phyloP scores from a whole-genome alignment of 2,888 invertebrate genomes.

The Hofmannophila pseudospretella region DNA sequence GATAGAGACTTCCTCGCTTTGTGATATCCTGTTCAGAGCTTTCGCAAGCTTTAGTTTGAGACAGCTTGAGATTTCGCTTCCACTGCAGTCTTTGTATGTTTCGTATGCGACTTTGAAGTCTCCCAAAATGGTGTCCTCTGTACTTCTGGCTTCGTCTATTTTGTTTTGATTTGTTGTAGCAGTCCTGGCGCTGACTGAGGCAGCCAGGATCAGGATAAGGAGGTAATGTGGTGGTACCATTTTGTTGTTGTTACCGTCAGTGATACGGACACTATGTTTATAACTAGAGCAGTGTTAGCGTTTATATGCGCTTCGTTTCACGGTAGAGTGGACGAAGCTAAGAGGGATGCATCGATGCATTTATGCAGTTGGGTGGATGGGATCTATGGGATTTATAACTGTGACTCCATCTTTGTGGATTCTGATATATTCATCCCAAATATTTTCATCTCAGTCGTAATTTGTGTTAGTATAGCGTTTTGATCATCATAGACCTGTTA shows the following conservation, averaged over 20 bases:
- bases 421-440: no score
- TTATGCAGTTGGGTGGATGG: constrained; percentile 52
- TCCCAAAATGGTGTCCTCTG: constrained; percentile 74
- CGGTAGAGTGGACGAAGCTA: constrained; percentile 60
- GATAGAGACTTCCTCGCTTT: constrained; percentile 82
- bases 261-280: constrained; percentile 63
- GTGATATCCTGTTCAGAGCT: constrained; percentile 84
- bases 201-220: constrained; percentile 74
- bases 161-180: constrained; percentile 68
- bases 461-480: no score
- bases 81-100: constrained; percentile 88
- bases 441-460: no score
- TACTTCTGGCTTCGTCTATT: constrained; percentile 57
- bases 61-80: constrained; percentile 83
- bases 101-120: constrained; percentile 86
- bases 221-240: constrained; percentile 78
- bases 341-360: constrained; percentile 73
- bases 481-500: no score
- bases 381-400: no score
- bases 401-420: no score
- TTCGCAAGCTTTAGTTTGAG: constrained; percentile 88
- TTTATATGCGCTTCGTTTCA: constrained; percentile 74
- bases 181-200: constrained; percentile 72
- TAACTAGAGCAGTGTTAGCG: constrained; percentile 59
- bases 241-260: constrained; percentile 59